Conservation (phyloP, 1,140 invertebrate genomes). For the Gerris buenoi region DNA sequence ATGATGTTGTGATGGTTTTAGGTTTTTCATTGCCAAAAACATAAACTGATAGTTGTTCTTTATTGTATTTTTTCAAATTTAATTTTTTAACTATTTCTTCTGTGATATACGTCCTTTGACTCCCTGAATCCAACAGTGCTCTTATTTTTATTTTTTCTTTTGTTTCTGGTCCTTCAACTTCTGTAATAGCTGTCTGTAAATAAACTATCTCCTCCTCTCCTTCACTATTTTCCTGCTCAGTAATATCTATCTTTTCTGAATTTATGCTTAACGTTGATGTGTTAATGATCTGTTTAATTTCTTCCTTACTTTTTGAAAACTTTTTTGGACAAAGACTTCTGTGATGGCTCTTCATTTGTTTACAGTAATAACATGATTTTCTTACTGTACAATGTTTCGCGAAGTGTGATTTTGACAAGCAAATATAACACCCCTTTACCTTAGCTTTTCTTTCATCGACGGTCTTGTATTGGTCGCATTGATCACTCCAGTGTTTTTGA, state of each 20-base stretch:
- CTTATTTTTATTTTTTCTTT: not conserved
- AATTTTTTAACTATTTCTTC: not conserved
- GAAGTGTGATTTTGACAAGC: not conserved
- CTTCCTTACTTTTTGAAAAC: not conserved
- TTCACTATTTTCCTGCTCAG: not conserved
- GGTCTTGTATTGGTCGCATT: not conserved
- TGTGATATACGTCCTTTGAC: not conserved
- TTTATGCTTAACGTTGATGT: not conserved
- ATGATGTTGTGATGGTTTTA: not conserved
- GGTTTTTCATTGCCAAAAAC: not conserved
- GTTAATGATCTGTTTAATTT: too few species aligned
- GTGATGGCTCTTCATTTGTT: not conserved
- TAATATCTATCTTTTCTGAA: not conserved
- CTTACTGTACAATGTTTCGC: not conserved
- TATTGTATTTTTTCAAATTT: not conserved
- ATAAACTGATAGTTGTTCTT: not conserved
- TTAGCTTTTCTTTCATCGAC: not conserved
- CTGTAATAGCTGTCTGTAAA: not conserved
- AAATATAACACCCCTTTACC: not conserved
- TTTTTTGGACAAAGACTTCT: not conserved
- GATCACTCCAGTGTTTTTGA: not conserved
- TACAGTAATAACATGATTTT: not conserved
- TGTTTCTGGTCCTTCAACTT: not conserved
- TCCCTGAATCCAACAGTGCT: not conserved
- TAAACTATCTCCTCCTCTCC: not conserved